These are phyloP conservation scores for Phycodurus eques DNA, from an alignment of 2,113 vertebrate species.

Conservation along the genomic window DNA sequence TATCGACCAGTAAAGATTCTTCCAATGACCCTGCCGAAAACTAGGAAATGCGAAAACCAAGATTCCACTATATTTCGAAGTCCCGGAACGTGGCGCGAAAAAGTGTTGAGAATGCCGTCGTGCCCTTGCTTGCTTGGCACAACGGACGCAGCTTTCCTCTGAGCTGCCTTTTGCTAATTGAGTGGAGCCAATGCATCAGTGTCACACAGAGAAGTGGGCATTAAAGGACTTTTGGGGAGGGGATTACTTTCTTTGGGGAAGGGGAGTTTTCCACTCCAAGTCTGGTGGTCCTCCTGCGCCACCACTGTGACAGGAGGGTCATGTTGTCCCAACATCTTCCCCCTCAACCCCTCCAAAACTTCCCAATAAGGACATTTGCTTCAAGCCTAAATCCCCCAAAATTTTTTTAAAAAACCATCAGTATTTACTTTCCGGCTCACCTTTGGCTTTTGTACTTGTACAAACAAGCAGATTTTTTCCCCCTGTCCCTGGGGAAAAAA, in stretches of 20 bases:
- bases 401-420: background rate
- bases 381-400: background rate
- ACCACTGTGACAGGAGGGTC: slow-evolving; percentile 39
- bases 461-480: slow-evolving; percentile 23
- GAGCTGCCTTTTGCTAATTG: slow-evolving; percentile 65
- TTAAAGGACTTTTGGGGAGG: slow-evolving; percentile 57
- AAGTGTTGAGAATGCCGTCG: slow-evolving; percentile 35
- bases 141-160: slow-evolving; percentile 40
- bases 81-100: background rate
- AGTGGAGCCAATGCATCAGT: slow-evolving; percentile 45
- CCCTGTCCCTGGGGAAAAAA: background rate
- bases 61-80: background rate
- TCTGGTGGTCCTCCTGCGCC: slow-evolving; percentile 57
- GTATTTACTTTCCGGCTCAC: slow-evolving; percentile 10
- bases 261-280: slow-evolving; percentile 72
- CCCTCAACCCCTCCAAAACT: slow-evolving; percentile 24
- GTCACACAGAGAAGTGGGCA: slow-evolving; percentile 49
- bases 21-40: too few relatives aligned
- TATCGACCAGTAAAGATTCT: too few relatives aligned
- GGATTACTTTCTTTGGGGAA: slow-evolving; percentile 58
- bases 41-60: background rate
- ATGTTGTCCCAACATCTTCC: slow-evolving; percentile 62
- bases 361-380: slow-evolving; percentile 49
- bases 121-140: slow-evolving; percentile 57
- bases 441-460: slow-evolving; percentile 46